Evolutionary conservation across 64 coral and sea anemone species (phyloP).

Genomic region (Stylophora pistillata): DNA sequence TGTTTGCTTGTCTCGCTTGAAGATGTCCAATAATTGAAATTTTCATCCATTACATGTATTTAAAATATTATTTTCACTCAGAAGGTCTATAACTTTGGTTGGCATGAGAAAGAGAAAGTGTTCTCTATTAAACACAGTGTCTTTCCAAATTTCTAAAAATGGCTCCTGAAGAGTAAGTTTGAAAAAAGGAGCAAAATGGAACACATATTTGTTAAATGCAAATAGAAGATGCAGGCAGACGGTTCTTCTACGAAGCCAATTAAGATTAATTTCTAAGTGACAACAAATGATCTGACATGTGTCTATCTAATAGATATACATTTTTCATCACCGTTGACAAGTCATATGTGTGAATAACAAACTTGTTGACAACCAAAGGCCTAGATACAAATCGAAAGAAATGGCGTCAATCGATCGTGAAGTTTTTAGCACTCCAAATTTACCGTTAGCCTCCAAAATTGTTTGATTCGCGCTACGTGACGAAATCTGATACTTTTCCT

Average conservation of each 20-base stretch:
- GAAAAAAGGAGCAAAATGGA: no score
- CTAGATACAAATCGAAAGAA: not conserved
- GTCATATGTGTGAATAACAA: conserved; percentile 2
- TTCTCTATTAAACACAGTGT: not conserved
- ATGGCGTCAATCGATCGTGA: no score
- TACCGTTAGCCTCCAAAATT: not conserved
- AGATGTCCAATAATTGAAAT: no score
- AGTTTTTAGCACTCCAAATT: not conserved
- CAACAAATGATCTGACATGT: not conserved
- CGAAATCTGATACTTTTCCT: not conserved
- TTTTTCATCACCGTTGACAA: conserved; percentile 7
- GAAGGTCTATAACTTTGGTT: not conserved
- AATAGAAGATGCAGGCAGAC: no score
- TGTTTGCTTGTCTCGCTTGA: no score
- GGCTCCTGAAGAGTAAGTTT: no score
- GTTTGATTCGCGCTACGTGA: not conserved
- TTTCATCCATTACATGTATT: no score
- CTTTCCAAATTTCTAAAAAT: no score
- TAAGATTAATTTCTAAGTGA: not conserved
- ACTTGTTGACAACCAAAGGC: conserved; percentile 1
- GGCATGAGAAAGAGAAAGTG: not conserved
- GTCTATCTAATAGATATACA: not conserved
- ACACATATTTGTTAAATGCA: not conserved
- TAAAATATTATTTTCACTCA: no score
- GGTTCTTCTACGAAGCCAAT: not conserved